Evolutionary conservation across 2,797 vertebrate genomes (phyloP).

Genomic region (Botia almorhae): DNA sequence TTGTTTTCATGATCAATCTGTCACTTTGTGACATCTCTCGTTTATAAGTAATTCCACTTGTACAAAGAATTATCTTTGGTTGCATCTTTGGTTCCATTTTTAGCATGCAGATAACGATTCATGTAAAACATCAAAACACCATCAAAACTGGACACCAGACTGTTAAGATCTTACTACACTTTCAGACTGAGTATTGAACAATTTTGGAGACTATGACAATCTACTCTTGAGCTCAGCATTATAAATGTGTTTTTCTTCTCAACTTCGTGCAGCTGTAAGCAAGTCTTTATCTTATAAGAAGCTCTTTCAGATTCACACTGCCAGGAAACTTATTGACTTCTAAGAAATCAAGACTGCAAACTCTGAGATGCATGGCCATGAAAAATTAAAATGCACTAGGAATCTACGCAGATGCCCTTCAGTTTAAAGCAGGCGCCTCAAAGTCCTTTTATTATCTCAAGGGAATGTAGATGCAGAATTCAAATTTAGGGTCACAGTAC

Average conservation of each 20-base stretch:
- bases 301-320: constrained; percentile 55
- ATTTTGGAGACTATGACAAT: constrained; percentile 22
- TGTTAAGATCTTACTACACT: neutral
- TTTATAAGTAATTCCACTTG: no score
- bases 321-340: constrained; percentile 61
- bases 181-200: neutral
- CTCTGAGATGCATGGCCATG: constrained; percentile 16
- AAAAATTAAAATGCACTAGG: constrained; percentile 20
- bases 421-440: constrained; percentile 5
- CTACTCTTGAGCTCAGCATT: constrained; percentile 59
- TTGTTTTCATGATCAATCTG: neutral
- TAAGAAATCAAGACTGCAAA: constrained; percentile 5
- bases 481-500: constrained; percentile 36
- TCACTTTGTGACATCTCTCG: neutral
- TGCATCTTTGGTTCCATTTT: constrained; percentile 59
- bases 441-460: constrained; percentile 35
- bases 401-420: constrained; percentile 33
- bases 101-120: constrained; percentile 32
- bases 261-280: constrained; percentile 56
- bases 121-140: constrained; percentile 21
- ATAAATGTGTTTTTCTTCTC: constrained; percentile 55
- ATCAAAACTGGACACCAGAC: no score
- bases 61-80: constrained; percentile 65
- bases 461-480: constrained; percentile 14
- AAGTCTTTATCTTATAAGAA: constrained; percentile 59